Percentiles rank a stretch among this genome's conserved stretches.
These are phyloP conservation scores for Parthenolecanium corni DNA, from an alignment of 2,888 invertebrate genomes.

Conservation along the genomic window DNA sequence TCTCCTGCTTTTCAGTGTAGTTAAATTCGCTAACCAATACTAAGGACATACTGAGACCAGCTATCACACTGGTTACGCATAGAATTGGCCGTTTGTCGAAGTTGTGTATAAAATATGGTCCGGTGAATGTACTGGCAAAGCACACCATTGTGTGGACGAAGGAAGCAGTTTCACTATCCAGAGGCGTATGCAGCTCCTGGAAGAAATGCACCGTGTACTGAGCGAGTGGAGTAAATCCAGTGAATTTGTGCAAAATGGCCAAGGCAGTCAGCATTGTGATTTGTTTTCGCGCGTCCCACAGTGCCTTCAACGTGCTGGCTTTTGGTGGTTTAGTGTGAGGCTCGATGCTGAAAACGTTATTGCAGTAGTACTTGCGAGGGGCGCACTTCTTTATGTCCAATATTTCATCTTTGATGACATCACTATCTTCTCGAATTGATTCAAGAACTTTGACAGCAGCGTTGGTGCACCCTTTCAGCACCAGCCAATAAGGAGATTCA, in stretches of 20 bases:
- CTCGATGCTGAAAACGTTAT: background rate
- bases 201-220: conserved; percentile 14
- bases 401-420: conserved; percentile 1
- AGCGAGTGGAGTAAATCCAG: conserved; percentile 2
- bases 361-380: background rate
- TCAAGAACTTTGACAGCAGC: conserved; percentile 4
- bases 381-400: background rate
- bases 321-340: background rate
- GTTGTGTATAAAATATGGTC: conserved; percentile 7
- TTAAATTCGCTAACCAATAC: background rate
- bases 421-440: background rate
- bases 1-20: background rate
- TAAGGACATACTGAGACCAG: background rate
- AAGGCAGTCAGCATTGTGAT: background rate
- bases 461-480: conserved; percentile 4
- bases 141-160: conserved; percentile 8
- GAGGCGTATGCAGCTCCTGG: background rate
- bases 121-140: conserved; percentile 3
- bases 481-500: conserved; percentile 19
- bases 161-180: background rate
- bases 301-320: background rate
- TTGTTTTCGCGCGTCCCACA: conserved; percentile 3
- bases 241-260: conserved; percentile 13
- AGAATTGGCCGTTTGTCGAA: conserved; percentile 7
- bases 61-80: background rate